Percentiles rank a stretch among this genome's conserved stretches.
Conservation (phyloP, 2,113 vertebrate species). For the Atractosteus spatula region DNA sequence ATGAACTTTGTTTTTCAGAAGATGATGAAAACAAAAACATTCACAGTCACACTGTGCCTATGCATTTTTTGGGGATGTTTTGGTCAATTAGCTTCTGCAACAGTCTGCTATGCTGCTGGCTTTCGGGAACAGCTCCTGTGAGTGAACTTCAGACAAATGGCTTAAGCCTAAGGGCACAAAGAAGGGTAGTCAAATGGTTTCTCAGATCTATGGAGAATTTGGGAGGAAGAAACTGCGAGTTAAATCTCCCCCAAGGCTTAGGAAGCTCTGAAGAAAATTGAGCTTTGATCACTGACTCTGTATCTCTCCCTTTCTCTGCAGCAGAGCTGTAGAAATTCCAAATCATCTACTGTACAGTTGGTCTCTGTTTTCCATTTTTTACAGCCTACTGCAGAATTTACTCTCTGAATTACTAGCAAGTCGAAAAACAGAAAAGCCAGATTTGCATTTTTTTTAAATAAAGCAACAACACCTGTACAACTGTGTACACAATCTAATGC, state of each 20-base stretch:
- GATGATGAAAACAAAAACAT: too few species aligned
- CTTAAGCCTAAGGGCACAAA: slow-evolving; percentile 1
- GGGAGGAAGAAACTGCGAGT: neutral
- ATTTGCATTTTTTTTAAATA: too few species aligned
- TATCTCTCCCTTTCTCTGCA: neutral
- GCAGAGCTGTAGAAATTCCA: too few species aligned
- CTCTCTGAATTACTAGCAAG: too few species aligned
- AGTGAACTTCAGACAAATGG: neutral
- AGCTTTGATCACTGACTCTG: slow-evolving; percentile 1
- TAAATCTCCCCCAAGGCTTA: neutral
- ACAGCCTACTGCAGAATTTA: too few species aligned
- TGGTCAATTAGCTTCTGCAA: neutral
- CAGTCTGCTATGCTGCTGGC: neutral
- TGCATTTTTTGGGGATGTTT: neutral
- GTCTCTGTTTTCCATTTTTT: too few species aligned
- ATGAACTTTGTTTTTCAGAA: too few species aligned
- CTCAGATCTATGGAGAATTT: neutral
- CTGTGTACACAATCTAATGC: too few species aligned
- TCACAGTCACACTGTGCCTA: neutral
- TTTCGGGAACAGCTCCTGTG: neutral
- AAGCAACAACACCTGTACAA: too few species aligned
- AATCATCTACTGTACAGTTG: too few species aligned
- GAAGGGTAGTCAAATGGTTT: neutral
- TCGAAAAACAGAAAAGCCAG: too few species aligned
- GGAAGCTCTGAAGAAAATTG: neutral